Evolutionary conservation across 37 sponge, comb jelly and placozoan species (phyloP).

Genomic region (Chondrilla cf. caribensis): DNA sequence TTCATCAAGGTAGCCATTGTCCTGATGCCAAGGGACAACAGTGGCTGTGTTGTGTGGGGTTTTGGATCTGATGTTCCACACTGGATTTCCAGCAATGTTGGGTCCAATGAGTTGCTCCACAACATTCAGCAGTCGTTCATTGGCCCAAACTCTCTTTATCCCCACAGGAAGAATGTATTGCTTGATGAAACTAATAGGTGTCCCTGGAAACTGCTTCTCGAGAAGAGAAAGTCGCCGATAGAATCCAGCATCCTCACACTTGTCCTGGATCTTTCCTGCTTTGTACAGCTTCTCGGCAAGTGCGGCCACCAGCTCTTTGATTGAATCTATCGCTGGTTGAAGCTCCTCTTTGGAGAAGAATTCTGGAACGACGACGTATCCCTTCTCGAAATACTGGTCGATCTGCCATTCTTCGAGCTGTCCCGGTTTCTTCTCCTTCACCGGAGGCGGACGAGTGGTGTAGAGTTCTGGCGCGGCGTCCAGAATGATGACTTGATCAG

Average conservation of each 20-base stretch:
- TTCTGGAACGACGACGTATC: constrained; percentile 59
- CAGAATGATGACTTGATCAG: not conserved
- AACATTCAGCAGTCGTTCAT: constrained; percentile 67
- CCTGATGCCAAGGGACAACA: constrained; percentile 92
- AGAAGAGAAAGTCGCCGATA: constrained; percentile 69
- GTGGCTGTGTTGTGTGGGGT: constrained; percentile 73
- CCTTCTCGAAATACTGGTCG: constrained; percentile 76
- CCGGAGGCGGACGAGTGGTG: constrained; percentile 61
- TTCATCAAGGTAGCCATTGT: constrained; percentile 80
- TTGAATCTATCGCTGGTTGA: constrained; percentile 54
- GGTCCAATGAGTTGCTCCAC: constrained; percentile 80
- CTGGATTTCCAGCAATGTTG: constrained; percentile 84
- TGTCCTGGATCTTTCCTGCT: constrained; percentile 58
- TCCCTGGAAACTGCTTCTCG: constrained; percentile 71
- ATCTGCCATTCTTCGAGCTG: constrained; percentile 63
- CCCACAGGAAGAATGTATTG: constrained; percentile 53
- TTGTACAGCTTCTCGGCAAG: constrained; percentile 67
- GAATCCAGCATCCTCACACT: constrained; percentile 63
- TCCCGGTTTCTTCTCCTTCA: constrained; percentile 59
- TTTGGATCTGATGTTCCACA: constrained; percentile 82
- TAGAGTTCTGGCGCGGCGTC: constrained; percentile 43
- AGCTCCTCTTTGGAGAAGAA: constrained; percentile 75
- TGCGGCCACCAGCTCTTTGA: constrained; percentile 56
- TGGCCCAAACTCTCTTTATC: constrained; percentile 58
- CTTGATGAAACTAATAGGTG: constrained; percentile 74